These are phyloP conservation scores for Atractosteus spatula DNA, from an alignment of 2,113 vertebrate species.

Conservation along the genomic window DNA sequence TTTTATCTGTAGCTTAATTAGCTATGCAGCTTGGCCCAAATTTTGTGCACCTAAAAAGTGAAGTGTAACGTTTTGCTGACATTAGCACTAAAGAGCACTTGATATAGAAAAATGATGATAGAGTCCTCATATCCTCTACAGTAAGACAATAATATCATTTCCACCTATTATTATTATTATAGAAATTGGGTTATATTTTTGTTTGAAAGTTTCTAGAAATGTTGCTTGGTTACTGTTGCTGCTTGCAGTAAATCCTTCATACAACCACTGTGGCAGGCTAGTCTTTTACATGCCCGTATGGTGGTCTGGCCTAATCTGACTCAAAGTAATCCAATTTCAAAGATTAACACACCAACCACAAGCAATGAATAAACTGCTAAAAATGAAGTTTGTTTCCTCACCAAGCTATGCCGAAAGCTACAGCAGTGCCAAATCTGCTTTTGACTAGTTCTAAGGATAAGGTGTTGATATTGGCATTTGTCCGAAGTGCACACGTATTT, in stretches of 20 bases:
- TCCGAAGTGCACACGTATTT: too few species aligned
- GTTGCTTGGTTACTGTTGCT: not conserved
- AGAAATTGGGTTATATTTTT: too few species aligned
- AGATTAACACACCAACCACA: not conserved
- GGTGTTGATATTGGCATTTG: too few species aligned
- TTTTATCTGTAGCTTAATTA: slow-evolving; percentile 19
- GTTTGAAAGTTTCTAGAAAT: too few species aligned
- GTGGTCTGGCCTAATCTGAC: not conserved
- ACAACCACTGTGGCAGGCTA: not conserved
- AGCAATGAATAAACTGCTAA: not conserved
- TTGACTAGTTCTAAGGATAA: too few species aligned
- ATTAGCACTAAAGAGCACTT: too few species aligned
- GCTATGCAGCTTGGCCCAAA: not conserved
- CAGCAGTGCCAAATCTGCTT: too few species aligned
- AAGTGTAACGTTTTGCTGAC: not conserved
- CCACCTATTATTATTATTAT: too few species aligned
- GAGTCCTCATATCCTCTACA: too few species aligned
- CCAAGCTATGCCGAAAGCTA: too few species aligned
- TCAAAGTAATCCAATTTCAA: not conserved
- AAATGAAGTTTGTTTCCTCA: not conserved
- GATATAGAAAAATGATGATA: too few species aligned
- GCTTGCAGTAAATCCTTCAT: not conserved
- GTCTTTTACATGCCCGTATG: not conserved
- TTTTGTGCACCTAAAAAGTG: slow-evolving; percentile 4
- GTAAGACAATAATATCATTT: too few species aligned